These are phyloP conservation scores for Sebastes ruberrimus DNA, from an alignment of 2,797 vertebrate genomes.

Conservation along the genomic window DNA sequence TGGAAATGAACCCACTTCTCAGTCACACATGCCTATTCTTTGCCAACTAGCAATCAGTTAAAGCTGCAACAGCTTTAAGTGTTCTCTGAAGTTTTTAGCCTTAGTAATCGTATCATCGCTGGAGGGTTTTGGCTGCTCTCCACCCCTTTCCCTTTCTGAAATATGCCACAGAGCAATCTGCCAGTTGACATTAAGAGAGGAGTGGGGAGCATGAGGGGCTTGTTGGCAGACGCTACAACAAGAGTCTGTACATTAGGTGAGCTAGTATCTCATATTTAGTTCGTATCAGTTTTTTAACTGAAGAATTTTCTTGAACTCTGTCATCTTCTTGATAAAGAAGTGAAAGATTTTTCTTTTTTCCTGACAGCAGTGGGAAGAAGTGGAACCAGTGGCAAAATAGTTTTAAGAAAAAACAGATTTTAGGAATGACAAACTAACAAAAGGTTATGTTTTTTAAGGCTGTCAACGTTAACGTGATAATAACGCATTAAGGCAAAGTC, in stretches of 20 bases:
- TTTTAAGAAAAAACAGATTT: neutral
- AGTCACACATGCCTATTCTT: slow-evolving; percentile 7
- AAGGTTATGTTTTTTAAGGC: neutral
- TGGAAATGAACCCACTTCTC: slow-evolving; percentile 9
- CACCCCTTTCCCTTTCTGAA: slow-evolving; percentile 5
- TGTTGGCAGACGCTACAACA: slow-evolving; percentile 2
- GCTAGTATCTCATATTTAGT: neutral
- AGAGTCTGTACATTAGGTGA: neutral
- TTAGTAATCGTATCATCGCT: slow-evolving; percentile 7
- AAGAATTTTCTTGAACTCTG: too few species aligned
- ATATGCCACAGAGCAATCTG: slow-evolving; percentile 3
- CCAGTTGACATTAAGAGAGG: slow-evolving; percentile 6
- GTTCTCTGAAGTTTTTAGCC: slow-evolving; percentile 19
- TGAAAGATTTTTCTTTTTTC: neutral
- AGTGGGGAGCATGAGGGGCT: neutral
- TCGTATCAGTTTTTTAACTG: neutral
- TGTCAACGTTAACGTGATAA: too few species aligned
- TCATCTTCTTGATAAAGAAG: neutral
- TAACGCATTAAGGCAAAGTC: too few species aligned
- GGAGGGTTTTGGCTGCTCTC: slow-evolving; percentile 29
- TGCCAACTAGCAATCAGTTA: slow-evolving; percentile 36
- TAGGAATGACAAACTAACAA: neutral
- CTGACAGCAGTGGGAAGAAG: neutral
- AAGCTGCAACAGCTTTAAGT: slow-evolving; percentile 22
- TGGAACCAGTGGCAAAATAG: neutral